Evolutionary conservation across 64 coral and sea anemone genomes (phyloP).

Genomic region (Pachyseris speciosa): DNA sequence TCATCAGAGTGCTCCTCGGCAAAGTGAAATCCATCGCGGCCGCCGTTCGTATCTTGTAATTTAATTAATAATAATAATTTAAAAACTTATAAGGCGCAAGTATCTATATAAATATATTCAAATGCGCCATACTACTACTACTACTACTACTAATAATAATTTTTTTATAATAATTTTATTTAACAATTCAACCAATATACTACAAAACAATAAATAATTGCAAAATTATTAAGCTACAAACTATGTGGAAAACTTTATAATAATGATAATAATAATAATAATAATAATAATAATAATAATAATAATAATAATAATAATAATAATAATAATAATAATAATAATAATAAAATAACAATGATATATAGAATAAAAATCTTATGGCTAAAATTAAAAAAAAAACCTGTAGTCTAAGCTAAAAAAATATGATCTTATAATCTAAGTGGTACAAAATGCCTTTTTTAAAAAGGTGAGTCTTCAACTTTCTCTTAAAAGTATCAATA

Average conservation of each 20-base stretch:
- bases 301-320: not conserved
- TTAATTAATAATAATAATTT: not conserved
- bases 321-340: not conserved
- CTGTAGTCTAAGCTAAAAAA: not conserved
- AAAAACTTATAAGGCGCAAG: not conserved
- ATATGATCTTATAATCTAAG: not conserved
- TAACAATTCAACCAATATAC: too few species aligned
- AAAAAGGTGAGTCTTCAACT: slow-evolving; percentile 35
- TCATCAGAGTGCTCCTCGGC: too few species aligned
- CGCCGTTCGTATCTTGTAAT: too few species aligned
- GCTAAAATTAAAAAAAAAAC: not conserved
- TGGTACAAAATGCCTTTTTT: slow-evolving; percentile 18
- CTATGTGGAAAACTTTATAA: too few species aligned
- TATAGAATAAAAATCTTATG: not conserved
- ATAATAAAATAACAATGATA: not conserved
- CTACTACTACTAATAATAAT: not conserved
- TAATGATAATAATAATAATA: too few species aligned
- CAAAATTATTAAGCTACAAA: too few species aligned
- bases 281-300: slow-evolving; percentile 3
- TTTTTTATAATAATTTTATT: too few species aligned
- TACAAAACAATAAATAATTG: too few species aligned
- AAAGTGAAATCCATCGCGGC: too few species aligned
- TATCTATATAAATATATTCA: not conserved
- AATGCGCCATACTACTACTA: not conserved
- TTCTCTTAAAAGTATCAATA: slow-evolving; percentile 1